Base-by-base conservation (phyloP, 2,113 vertebrate genomes). In the Camelus dromedarius region DNA sequence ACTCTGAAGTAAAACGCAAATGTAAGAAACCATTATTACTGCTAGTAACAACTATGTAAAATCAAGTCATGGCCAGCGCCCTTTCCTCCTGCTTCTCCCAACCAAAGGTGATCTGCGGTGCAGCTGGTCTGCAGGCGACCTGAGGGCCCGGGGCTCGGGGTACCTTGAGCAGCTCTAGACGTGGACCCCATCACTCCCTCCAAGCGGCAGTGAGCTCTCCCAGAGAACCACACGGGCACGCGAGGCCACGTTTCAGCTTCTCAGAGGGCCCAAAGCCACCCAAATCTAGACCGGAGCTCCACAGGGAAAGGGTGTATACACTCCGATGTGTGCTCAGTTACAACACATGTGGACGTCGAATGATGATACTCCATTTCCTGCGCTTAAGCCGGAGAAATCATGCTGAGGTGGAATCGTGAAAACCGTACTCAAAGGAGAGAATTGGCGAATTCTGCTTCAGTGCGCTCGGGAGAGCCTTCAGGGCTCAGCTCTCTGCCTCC, bases 381-480 rank as follows among this genome's bases (percentile, higher is more conserved):
- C 15, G 24, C 46, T 16, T 24, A 46, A 22, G 8, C 69, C 79
- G 38, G 9, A 73, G 75, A n/a, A 54, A 26, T 38, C 72, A 15
- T 0, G 16, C 16, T 16, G 46, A 11, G 30, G 1, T 56, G 52
- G 54, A 24, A 46, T 22, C 35, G 32, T 0, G 0, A 35, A 35
- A 75, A 62, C 28, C 0, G 22, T 4, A 46, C 0, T 16, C 48
- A 26, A 0, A 3, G 62, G 14, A 67, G 76, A 48, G 13, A 24
- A 3, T 10, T 3, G 19, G 3, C 0, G 26, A 72, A 42, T 3
- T 52, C 42, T 18, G 22, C 28, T 6, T 24, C 42, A 10, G 3
- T 0, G 3, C 2, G 1, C 7, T 8, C n/a, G 42, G 30, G 0
- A 0, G 9, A 13, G 19, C 19, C 30, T 13, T 13, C 0, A 0